Evolutionary conservation across 53 echinoderm and acorn worm genomes (phyloP).

Genomic region (Temnopleurus reevesii): DNA sequence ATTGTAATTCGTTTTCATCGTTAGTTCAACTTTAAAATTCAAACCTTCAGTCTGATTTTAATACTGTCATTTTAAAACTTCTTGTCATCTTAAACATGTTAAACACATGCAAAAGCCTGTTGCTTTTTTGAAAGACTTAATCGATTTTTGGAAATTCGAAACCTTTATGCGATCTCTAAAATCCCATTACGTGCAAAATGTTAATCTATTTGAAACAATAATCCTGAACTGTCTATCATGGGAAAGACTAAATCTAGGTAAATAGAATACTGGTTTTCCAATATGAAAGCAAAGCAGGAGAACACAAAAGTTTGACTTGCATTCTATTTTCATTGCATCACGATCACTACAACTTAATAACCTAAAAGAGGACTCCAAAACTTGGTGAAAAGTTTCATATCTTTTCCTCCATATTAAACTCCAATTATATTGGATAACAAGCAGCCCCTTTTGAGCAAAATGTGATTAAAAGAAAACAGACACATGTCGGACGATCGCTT

Average conservation of each 20-base stretch:
- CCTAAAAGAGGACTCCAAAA: not conserved
- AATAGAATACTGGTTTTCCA: not conserved
- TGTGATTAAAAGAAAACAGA: slow-evolving; percentile 53
- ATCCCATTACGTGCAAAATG: not conserved
- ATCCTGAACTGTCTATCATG: not conserved
- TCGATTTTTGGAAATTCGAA: not conserved
- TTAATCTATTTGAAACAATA: too few species aligned
- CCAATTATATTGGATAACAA: slow-evolving; percentile 28
- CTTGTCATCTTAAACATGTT: not conserved
- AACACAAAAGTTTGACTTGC: not conserved
- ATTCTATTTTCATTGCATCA: slow-evolving; percentile 40
- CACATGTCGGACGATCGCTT: slow-evolving; percentile 37
- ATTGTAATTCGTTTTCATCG: too few species aligned
- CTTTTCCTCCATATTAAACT: not conserved
- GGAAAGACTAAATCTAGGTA: not conserved
- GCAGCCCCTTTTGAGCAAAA: slow-evolving; percentile 27
- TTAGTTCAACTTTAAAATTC: too few species aligned
- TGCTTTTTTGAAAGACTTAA: not conserved
- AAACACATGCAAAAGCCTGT: not conserved
- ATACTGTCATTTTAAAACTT: not conserved
- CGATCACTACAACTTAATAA: slow-evolving; percentile 24
- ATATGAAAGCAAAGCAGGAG: not conserved
- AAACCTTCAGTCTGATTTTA: too few species aligned
- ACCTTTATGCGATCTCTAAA: not conserved
- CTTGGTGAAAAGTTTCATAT: not conserved